Conservation (phyloP, 1,140 invertebrate species). For the Pachyrhynchus sulphureomaculatus region DNA sequence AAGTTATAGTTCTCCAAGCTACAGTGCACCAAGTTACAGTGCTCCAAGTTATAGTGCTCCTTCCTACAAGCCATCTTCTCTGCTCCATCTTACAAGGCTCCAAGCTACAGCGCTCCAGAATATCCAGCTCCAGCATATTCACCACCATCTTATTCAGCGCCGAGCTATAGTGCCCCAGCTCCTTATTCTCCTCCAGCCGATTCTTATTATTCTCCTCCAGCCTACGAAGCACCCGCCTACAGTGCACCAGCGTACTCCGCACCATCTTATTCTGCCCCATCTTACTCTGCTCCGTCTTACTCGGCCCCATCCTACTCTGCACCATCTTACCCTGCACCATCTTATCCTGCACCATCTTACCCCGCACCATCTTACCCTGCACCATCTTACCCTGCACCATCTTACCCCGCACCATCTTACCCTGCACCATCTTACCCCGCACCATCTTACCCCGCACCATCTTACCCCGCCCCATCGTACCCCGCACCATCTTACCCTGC, state of each 20-base stretch:
- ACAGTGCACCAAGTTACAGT: constrained; percentile 25
- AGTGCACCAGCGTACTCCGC: too few relatives aligned
- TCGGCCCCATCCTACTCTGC: too few relatives aligned
- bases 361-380: too few relatives aligned
- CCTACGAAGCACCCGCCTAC: too few relatives aligned
- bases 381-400: too few relatives aligned
- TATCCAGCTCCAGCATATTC: constrained; percentile 4
- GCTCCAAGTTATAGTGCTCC: constrained; percentile 15
- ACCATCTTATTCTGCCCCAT: too few relatives aligned
- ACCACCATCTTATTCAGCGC: constrained; percentile 10
- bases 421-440: too few relatives aligned
- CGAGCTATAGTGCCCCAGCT: constrained; percentile 18
- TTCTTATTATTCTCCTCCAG: too few relatives aligned
- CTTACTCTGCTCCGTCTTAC: too few relatives aligned
- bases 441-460: background rate
- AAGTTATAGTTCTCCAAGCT: constrained; percentile 19
- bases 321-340: too few relatives aligned
- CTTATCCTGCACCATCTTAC: background rate
- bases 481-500: constrained; percentile 11
- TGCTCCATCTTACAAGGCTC: constrained; percentile 28
- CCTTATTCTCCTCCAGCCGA: background rate
- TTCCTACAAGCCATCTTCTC: constrained; percentile 1
- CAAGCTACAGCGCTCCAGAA: constrained; percentile 23
- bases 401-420: too few relatives aligned
- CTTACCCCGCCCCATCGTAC: background rate